Percentiles rank a stretch among this genome's conserved stretches.
These are phyloP conservation scores for Tokudaia muenninki DNA, from an alignment of 2,797 vertebrate species.

Conservation along the genomic window DNA sequence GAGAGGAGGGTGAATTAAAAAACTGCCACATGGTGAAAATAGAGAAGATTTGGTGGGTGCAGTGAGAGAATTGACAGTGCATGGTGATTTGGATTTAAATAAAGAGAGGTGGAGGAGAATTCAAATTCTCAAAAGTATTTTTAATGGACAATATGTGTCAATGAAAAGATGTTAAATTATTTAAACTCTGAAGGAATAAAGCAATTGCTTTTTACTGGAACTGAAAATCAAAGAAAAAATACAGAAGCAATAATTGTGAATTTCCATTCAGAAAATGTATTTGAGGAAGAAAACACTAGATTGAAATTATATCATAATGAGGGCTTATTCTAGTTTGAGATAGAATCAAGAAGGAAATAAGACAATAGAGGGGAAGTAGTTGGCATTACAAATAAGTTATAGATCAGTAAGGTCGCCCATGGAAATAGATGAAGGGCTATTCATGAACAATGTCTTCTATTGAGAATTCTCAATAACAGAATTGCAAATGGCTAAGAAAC, in stretches of 20 bases:
- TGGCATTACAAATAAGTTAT: background rate
- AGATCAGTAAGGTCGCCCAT: background rate
- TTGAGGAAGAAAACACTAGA: fast-evolving
- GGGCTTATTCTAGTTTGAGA: background rate
- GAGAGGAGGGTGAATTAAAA: background rate
- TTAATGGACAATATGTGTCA: background rate
- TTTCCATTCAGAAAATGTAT: background rate
- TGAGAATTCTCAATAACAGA: background rate
- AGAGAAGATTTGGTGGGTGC: background rate
- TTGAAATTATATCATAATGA: background rate
- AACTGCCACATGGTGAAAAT: background rate
- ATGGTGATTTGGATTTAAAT: background rate
- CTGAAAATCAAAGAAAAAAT: background rate
- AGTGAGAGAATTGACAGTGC: background rate
- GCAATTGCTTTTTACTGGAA: background rate
- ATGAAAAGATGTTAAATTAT: background rate
- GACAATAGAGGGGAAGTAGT: background rate
- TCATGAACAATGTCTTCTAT: background rate
- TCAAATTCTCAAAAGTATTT: background rate
- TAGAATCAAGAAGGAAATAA: background rate
- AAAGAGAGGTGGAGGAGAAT: background rate
- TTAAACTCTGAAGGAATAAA: background rate
- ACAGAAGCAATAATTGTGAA: background rate
- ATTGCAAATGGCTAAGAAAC: background rate
- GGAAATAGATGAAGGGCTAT: background rate